Base-by-base conservation (phyloP, 1,140 invertebrate species). In the Bombus turneri region DNA sequence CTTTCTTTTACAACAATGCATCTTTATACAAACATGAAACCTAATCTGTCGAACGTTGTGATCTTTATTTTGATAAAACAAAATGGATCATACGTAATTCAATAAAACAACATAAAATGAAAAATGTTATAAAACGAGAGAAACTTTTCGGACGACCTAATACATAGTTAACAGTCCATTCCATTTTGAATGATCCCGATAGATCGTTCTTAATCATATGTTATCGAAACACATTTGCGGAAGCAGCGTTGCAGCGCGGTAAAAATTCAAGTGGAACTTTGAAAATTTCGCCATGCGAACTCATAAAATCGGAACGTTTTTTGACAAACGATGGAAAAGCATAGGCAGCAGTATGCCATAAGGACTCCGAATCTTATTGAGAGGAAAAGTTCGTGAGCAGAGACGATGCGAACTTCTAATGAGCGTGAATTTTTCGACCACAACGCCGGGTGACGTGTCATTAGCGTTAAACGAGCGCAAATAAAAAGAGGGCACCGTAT, bases 401-500 rank as follows among this genome's bases (percentile, higher is more conserved):
- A 57, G 57, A 69, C 62, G 28, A 78, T 18, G 31, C 25, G 53
- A 41, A 62, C 41, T 80, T 79, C 39, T 85, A 85, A 85, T 22
- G 83, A 85, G 68, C 68, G 53, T 47, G 53, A 47, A 59, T 72
- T 85, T 77, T 85, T 85, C 47, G 15, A 71, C 73, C 62, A 78
- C 76, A 69, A 84, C 64, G 53, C 57, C 15, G 79, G 73, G 71
- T 80, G 76, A 85, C 68, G 83, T 53, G 39, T 80, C 83, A 72
- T 85, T 85, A 85, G 57, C 66, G 83, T 15, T n/a, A 72, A 80
- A 85, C 68, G 83, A 85, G 57, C 47, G 10, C 31, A 31, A 47
- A 79, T 79, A 79, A 84, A 72, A 80, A 72, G 39, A 15, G n/a
- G 18, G n/a, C 59, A 47, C 15, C 74, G 64, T 57, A 41, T 66